Evolutionary conservation across 2,797 vertebrate genomes (phyloP), one percentile per base, ranked within the genome.

Genomic region (Chiloscyllium punctatum): DNA sequence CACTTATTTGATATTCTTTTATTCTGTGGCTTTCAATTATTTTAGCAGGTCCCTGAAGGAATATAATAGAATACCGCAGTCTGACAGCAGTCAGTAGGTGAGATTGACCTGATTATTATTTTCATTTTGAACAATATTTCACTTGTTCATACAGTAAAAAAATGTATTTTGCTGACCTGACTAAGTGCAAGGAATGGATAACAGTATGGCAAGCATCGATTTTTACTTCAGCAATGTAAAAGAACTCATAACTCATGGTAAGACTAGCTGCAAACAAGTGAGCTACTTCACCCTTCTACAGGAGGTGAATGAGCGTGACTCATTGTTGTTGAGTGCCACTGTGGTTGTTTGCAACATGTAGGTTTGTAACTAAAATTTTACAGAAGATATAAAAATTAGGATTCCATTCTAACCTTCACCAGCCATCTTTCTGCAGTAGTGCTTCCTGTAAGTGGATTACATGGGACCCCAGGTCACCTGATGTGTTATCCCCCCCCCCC

Each of bases 11-110:
- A 48, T 25, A 69, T 11, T 94, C 91, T 94, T 69, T 94, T 42
- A 94, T 68, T 94, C 66, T 69, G 25, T 25, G n/a, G 62, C 37
- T 69, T 23, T 94, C 91, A 68, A 94, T 94, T 69, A 42, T 42
- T 42, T 94, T 69, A 69, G 91, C 66, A 69, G n/a, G 68, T 94
- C n/a, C 30, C 62, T 94, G 91, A 68, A 94, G 91, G n/a, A 71
- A 94, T 69, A 69, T 69, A 42, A 94, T 66, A 48, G 88, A 66
- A 66, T 23, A 25, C 18, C 13, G 6, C 66, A 25, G 37, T 48
- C 91, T 69, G 66, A 9, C 0, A 71, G 91, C n/a, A 42, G 16
- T 15, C 21, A 48, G 8, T 94, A 69, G 37, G 66, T 69, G 53
- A 62, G 91, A 69, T 71, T 37, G 66, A 69, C n/a, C 57, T 66